Base-by-base conservation (phyloP, 2,113 vertebrate species). In the Solea solea region DNA sequence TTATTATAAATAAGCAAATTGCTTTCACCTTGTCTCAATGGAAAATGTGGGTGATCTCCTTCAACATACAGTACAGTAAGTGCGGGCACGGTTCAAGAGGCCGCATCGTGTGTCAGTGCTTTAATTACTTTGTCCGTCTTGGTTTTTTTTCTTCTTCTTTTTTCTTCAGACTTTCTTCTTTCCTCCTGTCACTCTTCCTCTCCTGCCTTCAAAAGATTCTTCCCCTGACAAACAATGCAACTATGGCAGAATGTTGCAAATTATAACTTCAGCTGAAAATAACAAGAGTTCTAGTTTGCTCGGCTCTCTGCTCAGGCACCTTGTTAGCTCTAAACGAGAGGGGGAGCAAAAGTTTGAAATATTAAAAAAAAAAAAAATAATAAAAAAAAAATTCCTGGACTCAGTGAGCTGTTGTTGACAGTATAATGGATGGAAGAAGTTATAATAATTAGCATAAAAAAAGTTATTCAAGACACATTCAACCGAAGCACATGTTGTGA, bases 21-120 rank as follows among this genome's bases (percentile, higher is more conserved):
- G 9, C 15, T 12, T 25, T 69, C 54, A 68, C 61, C 75, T 64
- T 64, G 45, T 44, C 42, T 44, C 42, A 8, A 8, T 44, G 42
- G 42, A 7, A 42, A 44, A 44, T 44, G 7, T 44, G 42, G 42
- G 8, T 44, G 42, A 44, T 44, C 8, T 21, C 21, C 21, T 11
- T 69, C 11, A 75, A 13, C 13, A 53, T 44, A 34, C 34, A 34
- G 34, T 44, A 34, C 34, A 34, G 34, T 34, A 2, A 34, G 28
- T 55, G 40, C 14, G 56, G 56, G 51, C 54, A 48, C 53, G 28
- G 48, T 64, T 40, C 34, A 11, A 11, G 62, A 10, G 21, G 54
- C 21, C 5, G 4, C 49, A 14, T 25, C 8, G 9, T 57, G 40
- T 50, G 16, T 46, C 3, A 25, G 3, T 34, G 34, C 34, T 34